Conservation (phyloP, 2,113 vertebrate species). For the Murina feae region DNA sequence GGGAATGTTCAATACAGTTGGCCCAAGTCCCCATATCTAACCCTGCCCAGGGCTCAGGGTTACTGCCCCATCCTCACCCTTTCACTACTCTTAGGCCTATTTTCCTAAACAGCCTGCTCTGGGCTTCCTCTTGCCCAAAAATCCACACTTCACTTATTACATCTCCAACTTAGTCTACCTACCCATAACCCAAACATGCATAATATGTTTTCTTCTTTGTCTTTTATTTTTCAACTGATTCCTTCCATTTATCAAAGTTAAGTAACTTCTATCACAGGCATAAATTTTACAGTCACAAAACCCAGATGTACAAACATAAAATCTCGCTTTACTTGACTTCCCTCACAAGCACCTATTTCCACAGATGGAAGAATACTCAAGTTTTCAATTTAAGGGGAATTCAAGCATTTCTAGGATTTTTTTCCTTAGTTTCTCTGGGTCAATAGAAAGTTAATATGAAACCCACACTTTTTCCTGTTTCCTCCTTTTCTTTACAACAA, state of each 20-base stretch:
- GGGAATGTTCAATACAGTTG: not conserved
- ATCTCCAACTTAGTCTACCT: not conserved
- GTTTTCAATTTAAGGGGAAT: not conserved
- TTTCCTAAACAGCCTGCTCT: not conserved
- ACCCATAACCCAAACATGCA: not conserved
- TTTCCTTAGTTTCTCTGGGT: not conserved
- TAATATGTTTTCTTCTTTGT: not conserved
- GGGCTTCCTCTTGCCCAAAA: not conserved
- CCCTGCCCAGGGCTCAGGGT: not conserved
- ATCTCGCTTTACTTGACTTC: not conserved
- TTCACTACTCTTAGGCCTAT: not conserved
- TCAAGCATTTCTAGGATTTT: not conserved
- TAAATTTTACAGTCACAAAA: not conserved
- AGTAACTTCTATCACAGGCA: not conserved
- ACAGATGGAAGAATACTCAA: not conserved
- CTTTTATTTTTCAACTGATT: not conserved
- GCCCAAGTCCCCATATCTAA: too few species aligned
- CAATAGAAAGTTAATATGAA: not conserved
- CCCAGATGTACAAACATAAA: not conserved
- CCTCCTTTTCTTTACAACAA: not conserved
- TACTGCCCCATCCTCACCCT: not conserved
- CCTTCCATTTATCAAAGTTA: not conserved
- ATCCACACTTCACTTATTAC: not conserved
- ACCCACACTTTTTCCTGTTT: not conserved
- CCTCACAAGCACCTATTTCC: not conserved